Base-by-base conservation (phyloP, 2,113 vertebrate genomes). In the Sapajus apella region DNA sequence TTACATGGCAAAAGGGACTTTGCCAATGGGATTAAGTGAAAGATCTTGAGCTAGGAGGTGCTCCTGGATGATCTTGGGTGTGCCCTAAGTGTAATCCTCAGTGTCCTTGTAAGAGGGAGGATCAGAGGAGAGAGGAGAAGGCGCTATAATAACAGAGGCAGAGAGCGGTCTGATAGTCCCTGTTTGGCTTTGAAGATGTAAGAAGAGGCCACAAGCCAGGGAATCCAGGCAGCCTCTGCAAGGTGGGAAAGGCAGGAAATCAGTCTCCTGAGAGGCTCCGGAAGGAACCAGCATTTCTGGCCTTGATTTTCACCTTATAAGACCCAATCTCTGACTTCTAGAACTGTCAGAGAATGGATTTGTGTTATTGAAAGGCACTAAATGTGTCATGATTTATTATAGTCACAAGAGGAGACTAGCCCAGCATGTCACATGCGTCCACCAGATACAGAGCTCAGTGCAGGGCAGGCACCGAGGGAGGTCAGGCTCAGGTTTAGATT, bases 401-500 rank as follows among this genome's bases (percentile, higher is more conserved):
- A 27, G 45, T 40, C 12, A n/a, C 40, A 2, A 1, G 3, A 2
- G 45, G 45, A 27, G 30, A 18, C 9, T 0, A 35, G 72, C 0
- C 21, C 23, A 2, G 14, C 32, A 1, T 2, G 9, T 6, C 50
- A 1, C 6, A 4, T 35, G 40, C 35, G 18, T 23, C 64, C 50
- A 12, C 8, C 14, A 14, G 1, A 25, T 10, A 5, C 40, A 20
- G 40, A 43, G 37, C 58, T 4, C 8, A 18, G 50, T 23, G 3
- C 35, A 3, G 0, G 0, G 27, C 52, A 32, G 32, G 40, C 13
- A 1, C 40, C 11, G 25, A 11, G 80, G 5, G 10, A 47, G 0
- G 5, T 18, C 0, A 35, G 5, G 43, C 27, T 35, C 37, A 1
- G 35, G 47, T 21, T 0, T 0, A 5, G 55, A 61, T 1, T 13